Base-by-base conservation (phyloP, 2,888 invertebrate genomes). In the Ceramica pisi region DNA sequence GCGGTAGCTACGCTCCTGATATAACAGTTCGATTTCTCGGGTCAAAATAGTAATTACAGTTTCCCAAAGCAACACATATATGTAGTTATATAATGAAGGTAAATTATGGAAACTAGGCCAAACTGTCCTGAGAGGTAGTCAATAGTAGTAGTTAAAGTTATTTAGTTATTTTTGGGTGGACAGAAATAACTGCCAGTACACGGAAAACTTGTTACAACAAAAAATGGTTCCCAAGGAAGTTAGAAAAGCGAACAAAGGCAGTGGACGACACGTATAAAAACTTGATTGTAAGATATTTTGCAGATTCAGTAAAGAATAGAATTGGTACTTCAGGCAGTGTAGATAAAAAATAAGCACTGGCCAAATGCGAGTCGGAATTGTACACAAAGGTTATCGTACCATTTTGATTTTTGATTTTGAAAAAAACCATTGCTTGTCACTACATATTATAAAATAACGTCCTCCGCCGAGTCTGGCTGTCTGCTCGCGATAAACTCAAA, bases 111-210 rank as follows among this genome's bases (percentile, higher is more conserved):
- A 56, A 56, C 35, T 63, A 23, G 16, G 21, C 0, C 19, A 26
- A 71, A 62, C 63, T 19, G 6, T 19, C 12, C 1, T 12, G 4
- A 31, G 56, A 71, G 38, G 14, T 48, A n/a, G 53, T 63, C 12
- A 41, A 38, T 31, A 46, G 6, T 1, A 19, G 6, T 19, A 56
- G 41, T 31, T 71, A 50, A 31, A 21, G 26, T 3, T 46, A 38
- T 19, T 35, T 9, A 21, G 10, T 26, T 67, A 51, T 14, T 56
- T 64, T 48, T 35, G 31, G 65, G 21, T 55, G 48, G 4, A 64
- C 23, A 73, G 16, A 65, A 48, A 73, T 56, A 65, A 56, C 55
- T 64, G 8, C 19, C 19, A 0, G 14, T 31, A 41, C 48, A 41
- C 12, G 7, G 2, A 56, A 41, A 65, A 56, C n/a, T 41, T 41